Evolutionary conservation across 2,113 vertebrate species (phyloP).

Genomic region (Typhlomys cinereus): DNA sequence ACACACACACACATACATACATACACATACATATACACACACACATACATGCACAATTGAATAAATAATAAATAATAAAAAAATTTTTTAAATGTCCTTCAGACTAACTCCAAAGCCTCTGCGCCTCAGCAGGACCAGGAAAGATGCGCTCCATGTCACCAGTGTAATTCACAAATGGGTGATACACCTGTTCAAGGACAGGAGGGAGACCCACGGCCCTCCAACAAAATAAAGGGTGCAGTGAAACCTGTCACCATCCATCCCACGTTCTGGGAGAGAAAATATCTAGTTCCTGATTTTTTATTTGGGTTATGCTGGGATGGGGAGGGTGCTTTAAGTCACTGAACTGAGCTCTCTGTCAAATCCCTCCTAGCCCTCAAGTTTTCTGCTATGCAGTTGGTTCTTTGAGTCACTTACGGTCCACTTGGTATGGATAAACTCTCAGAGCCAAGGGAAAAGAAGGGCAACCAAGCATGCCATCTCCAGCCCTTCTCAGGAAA

Average conservation of each 20-base stretch:
- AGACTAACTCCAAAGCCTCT: not conserved
- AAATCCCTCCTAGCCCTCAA: not conserved
- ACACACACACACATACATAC: too few relatives aligned
- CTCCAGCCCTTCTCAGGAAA: slow-evolving; percentile 56
- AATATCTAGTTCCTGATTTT: not conserved
- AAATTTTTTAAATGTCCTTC: too few relatives aligned
- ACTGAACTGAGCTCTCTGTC: slow-evolving; percentile 1
- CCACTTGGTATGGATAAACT: slow-evolving; percentile 57
- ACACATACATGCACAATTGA: too few relatives aligned
- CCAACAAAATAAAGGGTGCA: not conserved
- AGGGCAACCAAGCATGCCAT: slow-evolving; percentile 45
- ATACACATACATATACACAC: not conserved
- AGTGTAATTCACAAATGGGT: not conserved
- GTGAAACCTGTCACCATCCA: not conserved
- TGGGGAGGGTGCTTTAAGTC: not conserved
- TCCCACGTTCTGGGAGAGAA: not conserved
- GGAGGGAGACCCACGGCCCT: not conserved
- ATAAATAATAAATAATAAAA: too few relatives aligned
- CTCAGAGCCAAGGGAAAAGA: slow-evolving; percentile 57
- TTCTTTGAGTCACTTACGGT: slow-evolving; percentile 55
- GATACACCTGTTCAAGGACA: not conserved
- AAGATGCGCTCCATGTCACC: not conserved
- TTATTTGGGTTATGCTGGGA: not conserved
- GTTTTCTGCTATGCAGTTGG: slow-evolving; percentile 22
- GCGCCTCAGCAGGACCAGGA: not conserved